phyloP scores from a whole-genome alignment of 2,888 invertebrate species.

The Drosophila prolongata region DNA sequence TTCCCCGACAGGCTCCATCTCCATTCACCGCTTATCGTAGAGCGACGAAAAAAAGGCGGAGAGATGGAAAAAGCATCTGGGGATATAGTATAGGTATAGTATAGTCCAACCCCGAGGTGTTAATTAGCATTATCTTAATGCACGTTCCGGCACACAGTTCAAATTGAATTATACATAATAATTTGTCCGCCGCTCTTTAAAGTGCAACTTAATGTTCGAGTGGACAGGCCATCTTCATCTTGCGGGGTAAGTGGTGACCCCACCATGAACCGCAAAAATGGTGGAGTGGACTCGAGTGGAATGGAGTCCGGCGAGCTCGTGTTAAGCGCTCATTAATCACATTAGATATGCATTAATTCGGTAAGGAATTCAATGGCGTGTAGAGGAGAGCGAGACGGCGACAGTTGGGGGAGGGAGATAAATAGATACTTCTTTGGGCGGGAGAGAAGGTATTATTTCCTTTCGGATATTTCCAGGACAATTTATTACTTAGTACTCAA shows the following conservation, averaged over 20 bases:
- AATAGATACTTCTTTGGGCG: slow-evolving; percentile 4
- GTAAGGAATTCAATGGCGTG: slow-evolving; percentile 25
- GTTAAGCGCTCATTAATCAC: slow-evolving; percentile 81
- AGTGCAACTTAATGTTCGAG: slow-evolving; percentile 73
- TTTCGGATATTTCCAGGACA: not conserved
- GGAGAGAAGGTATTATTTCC: slow-evolving; percentile 1
- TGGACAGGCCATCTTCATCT: slow-evolving; percentile 29
- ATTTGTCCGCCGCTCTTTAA: slow-evolving; percentile 77
- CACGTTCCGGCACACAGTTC: slow-evolving; percentile 78
- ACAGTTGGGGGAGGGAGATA: slow-evolving; percentile 3
- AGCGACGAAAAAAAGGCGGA: slow-evolving; percentile 49
- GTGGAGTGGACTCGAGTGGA: slow-evolving; percentile 3
- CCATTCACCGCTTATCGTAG: slow-evolving; percentile 55
- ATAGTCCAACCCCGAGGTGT: slow-evolving; percentile 64
- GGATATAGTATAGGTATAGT: slow-evolving; percentile 3
- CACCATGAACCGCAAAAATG: slow-evolving; percentile 12
- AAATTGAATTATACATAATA: slow-evolving; percentile 79
- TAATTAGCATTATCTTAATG: slow-evolving; percentile 81
- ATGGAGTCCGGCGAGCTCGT: slow-evolving; percentile 61
- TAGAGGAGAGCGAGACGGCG: not conserved
- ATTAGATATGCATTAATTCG: slow-evolving; percentile 73
- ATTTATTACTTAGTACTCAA: not conserved
- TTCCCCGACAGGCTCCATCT: slow-evolving; percentile 20
- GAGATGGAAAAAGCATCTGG: slow-evolving; percentile 34
- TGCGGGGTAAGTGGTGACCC: slow-evolving; percentile 29